A percentile compares a stretch with the other conserved stretches of the same genome.
Conservation (phyloP, 92 coral and sea anemone species). For the Phenganax stokvisi region DNA sequence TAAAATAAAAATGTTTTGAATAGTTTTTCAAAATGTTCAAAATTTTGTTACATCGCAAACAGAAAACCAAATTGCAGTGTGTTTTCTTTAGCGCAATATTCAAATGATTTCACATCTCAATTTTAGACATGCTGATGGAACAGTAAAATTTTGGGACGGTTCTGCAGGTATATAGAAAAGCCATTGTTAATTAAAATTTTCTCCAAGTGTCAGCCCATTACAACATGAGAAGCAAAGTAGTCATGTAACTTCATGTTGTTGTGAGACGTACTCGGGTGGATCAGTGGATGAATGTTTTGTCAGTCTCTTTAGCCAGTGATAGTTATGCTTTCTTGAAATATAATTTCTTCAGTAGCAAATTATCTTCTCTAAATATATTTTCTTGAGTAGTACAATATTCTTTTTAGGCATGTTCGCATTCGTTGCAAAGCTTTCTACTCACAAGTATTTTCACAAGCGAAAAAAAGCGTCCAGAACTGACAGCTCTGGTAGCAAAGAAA, state of each 20-base stretch:
- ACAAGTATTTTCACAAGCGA: constrained; percentile 76
- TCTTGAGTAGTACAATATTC: not conserved
- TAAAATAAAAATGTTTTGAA: no score
- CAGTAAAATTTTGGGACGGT: constrained; percentile 91
- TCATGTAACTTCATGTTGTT: no score
- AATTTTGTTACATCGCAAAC: no score
- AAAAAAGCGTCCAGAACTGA: constrained; percentile 47
- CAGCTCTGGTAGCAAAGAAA: constrained; percentile 57
- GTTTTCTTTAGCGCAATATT: no score
- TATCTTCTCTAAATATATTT: not conserved
- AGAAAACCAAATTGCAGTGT: not conserved
- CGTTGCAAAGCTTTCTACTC: constrained; percentile 73
- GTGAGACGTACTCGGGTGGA: no score
- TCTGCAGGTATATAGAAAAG: constrained; percentile 58
- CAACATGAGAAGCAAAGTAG: not conserved
- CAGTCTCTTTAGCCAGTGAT: no score
- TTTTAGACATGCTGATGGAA: constrained; percentile 88
- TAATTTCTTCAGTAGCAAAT: not conserved
- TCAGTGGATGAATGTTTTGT: no score
- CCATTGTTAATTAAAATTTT: not conserved
- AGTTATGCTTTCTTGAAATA: no score
- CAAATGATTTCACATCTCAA: not conserved
- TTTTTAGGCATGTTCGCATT: constrained; percentile 57
- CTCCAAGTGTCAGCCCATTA: not conserved
- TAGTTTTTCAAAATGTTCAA: no score